Evolutionary conservation across 2,113 vertebrate genomes (phyloP).

Genomic region (Scalopus aquaticus): DNA sequence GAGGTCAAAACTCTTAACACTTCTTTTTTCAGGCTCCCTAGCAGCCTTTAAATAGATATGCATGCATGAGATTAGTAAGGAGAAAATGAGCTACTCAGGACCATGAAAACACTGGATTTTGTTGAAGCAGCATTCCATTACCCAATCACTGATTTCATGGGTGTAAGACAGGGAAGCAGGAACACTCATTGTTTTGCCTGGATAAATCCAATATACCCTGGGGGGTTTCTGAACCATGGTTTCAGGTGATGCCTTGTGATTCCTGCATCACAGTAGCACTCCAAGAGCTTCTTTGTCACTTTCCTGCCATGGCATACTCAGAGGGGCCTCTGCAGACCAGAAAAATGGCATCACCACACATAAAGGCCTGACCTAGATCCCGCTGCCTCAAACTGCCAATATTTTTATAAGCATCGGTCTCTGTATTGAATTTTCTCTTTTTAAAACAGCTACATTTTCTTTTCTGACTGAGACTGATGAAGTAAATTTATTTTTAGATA

Average conservation of each 20-base stretch:
- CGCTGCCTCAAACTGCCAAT: background rate
- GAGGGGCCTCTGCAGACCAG: background rate
- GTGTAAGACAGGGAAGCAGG: background rate
- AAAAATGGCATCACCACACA: background rate
- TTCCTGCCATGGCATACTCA: background rate
- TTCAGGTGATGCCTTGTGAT: background rate
- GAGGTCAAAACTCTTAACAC: background rate
- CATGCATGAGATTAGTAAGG: background rate
- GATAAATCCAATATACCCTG: background rate
- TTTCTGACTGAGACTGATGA: background rate
- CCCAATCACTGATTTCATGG: background rate
- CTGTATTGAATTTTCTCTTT: background rate
- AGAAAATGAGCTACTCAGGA: background rate
- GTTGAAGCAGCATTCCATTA: background rate
- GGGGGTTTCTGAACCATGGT: background rate
- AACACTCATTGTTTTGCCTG: background rate
- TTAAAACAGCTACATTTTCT: background rate
- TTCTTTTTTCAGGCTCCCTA: background rate
- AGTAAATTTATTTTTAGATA: background rate
- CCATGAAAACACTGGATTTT: background rate
- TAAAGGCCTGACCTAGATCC: background rate
- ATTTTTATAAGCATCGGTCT: background rate
- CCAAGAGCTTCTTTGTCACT: background rate
- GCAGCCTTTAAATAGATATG: background rate
- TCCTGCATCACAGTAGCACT: background rate